Evolutionary conservation across 1,140 invertebrate species (phyloP).

Genomic region (Euborellia annulipes): DNA sequence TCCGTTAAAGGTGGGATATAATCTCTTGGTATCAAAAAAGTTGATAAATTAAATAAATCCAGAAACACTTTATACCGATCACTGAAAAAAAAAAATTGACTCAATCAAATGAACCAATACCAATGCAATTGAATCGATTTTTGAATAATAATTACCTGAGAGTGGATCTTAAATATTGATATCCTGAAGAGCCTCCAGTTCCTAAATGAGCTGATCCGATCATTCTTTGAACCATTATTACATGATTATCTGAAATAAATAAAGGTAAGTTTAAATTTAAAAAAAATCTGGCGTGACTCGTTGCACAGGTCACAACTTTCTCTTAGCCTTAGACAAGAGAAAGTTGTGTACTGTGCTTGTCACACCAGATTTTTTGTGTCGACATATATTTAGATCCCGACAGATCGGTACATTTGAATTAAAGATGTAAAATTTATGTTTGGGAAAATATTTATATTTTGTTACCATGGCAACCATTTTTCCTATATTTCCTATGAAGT

Average conservation of each 20-base stretch:
- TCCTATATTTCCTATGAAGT: too few relatives aligned
- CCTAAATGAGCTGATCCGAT: slow-evolving; percentile 92
- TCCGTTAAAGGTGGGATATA: slow-evolving; percentile 75
- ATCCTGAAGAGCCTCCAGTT: slow-evolving; percentile 94
- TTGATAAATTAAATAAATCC: slow-evolving; percentile 94
- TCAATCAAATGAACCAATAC: slow-evolving; percentile 4
- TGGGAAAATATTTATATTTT: too few relatives aligned
- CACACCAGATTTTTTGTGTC: too few relatives aligned
- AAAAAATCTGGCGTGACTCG: too few relatives aligned
- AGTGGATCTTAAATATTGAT: slow-evolving; percentile 95
- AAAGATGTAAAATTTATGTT: too few relatives aligned
- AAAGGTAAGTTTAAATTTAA: too few relatives aligned
- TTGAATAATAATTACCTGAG: slow-evolving; percentile 48
- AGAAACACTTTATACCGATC: slow-evolving; percentile 98
- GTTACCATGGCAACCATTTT: too few relatives aligned
- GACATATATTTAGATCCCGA: too few relatives aligned
- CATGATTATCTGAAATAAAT: slow-evolving; percentile 91
- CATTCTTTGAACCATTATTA: slow-evolving; percentile 98
- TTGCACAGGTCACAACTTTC: too few relatives aligned
- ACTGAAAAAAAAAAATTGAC: slow-evolving; percentile 38
- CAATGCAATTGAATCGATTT: neutral
- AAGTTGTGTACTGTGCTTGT: too few relatives aligned
- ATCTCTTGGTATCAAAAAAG: slow-evolving; percentile 83
- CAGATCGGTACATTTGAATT: too few relatives aligned
- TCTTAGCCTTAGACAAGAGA: too few relatives aligned